Base-by-base conservation (phyloP, 2,113 vertebrate species). In the Xenus cinereus region DNA sequence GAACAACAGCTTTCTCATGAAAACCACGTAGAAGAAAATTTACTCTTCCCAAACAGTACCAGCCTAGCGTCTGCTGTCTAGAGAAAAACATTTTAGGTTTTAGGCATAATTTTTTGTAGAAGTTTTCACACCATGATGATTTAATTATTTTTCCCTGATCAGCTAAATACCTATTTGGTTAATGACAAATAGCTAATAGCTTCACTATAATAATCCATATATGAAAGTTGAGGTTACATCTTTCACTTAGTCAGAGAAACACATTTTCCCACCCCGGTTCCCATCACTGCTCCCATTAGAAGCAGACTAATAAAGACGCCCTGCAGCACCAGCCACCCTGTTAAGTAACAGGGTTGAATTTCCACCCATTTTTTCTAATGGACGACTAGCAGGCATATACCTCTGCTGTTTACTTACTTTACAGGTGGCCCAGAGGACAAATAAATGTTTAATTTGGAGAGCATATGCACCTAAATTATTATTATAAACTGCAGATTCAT, bases 141-240 rank as follows among this genome's bases (percentile, higher is more conserved):
- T 87, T 93, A 94, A 96, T 93, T 96, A 60, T 82, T 89, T 94
- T 79, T 17, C 69, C 84, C 74, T 64, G 66, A 96, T 91, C 89
- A 76, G 74, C 80, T 94, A 89, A 95, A 96, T 37, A 91, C 48
- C 24, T 75, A 9, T 73, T 94, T 84, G 71, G 69, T 82, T 96
- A 92, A 93, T 96, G 95, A 94, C 84, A 95, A 92, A 95, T 32
- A 79, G 57, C 77, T 89, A 91, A 95, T 50, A 91, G 62, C 91
- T 84, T 91, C 71, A 77, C 81, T 87, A 16, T 93, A 94, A 87
- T 96, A 79, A 89, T 46, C 73, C 41, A 73, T 78, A 69, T 20
- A 85, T 89, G 81, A 95, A 95, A 87, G 87, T 19, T 91, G 93
- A 95, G 89, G 86, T 91, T 93, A 87, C 46, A 46, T 76, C 75